Evolutionary conservation across 2,113 vertebrate genomes (phyloP).

Genomic region (Microcebus lehilahytsara): DNA sequence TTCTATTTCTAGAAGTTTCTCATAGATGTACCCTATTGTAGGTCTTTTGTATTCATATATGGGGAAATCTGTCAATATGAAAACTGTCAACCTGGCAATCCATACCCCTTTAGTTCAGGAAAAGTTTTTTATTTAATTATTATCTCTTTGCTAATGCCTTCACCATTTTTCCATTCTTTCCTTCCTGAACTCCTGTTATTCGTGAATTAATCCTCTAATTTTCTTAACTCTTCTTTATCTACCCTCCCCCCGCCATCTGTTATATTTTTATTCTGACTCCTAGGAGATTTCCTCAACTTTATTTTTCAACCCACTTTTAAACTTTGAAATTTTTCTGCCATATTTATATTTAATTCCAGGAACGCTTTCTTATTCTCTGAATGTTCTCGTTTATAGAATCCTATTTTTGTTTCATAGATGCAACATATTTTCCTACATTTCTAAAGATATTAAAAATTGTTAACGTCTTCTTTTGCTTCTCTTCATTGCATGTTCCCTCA

Average conservation of each 20-base stretch:
- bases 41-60: not conserved
- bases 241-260: not conserved
- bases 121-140: not conserved
- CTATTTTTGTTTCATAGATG: not conserved
- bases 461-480: not conserved
- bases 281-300: conserved; percentile 10
- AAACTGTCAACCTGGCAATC: not conserved
- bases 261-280: conserved; percentile 36
- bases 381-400: not conserved
- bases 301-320: conserved; percentile 37
- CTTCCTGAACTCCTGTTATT: conserved; percentile 9
- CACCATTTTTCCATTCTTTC: not conserved
- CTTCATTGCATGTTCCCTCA: not conserved
- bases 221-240: not conserved
- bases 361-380: not conserved
- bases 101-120: not conserved
- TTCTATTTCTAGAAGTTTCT: conserved; percentile 16
- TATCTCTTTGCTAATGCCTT: not conserved
- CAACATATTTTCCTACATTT: not conserved
- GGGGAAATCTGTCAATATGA: not conserved
- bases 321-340: not conserved
- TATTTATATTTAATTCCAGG: not conserved
- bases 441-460: not conserved
- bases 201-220: not conserved
- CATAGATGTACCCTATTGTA: not conserved